Percentiles rank a stretch among this genome's conserved stretches.
These are phyloP conservation scores for Penelope pileata DNA, from an alignment of 2,113 vertebrate genomes.

Conservation along the genomic window DNA sequence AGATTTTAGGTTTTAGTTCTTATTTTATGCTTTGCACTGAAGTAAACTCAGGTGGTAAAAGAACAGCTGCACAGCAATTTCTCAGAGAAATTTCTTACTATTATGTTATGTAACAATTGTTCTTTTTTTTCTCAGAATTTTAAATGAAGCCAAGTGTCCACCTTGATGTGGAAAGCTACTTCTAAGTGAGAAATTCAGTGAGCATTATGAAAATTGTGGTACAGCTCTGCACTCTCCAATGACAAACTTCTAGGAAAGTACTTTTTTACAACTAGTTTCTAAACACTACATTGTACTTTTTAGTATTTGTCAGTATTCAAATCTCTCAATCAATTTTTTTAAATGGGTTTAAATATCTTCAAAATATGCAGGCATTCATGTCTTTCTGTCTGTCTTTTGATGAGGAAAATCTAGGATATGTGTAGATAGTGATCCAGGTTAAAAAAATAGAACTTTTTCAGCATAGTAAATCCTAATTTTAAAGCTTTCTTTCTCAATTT, in stretches of 20 bases:
- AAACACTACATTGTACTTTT: neutral
- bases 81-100: neutral
- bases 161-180: neutral
- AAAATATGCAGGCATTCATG: neutral
- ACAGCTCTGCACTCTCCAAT: neutral
- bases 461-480: neutral
- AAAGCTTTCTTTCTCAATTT: neutral
- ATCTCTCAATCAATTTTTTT: neutral
- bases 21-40: neutral
- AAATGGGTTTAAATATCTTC: rapidly evolving
- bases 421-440: neutral
- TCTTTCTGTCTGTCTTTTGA: neutral
- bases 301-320: neutral
- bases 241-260: neutral
- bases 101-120: neutral
- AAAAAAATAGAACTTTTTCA: neutral
- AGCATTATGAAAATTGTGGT: neutral
- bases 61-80: neutral
- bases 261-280: neutral
- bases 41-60: neutral
- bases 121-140: neutral
- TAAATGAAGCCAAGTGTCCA: neutral
- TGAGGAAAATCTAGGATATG: neutral
- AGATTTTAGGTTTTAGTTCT: neutral
- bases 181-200: neutral